Evolutionary conservation across 2,888 invertebrate genomes (phyloP).

Genomic region (Macropis europaea): DNA sequence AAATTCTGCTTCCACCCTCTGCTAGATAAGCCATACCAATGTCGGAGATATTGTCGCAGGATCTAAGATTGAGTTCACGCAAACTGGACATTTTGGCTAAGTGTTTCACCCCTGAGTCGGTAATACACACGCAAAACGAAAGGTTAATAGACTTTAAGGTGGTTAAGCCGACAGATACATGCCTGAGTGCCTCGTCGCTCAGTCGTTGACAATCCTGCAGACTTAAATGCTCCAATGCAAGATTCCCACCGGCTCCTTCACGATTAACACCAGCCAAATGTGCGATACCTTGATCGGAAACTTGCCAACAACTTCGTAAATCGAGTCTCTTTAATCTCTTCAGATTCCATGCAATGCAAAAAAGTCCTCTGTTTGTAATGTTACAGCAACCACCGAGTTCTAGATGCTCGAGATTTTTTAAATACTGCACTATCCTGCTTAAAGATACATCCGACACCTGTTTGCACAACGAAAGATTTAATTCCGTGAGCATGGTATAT

Average conservation of each 20-base stretch:
- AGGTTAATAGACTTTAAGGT: slow-evolving; percentile 93
- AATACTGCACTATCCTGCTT: slow-evolving; percentile 90
- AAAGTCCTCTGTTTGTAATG: slow-evolving; percentile 92
- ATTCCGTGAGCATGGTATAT: slow-evolving; percentile 87
- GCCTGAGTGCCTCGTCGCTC: slow-evolving; percentile 93
- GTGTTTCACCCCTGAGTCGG: slow-evolving; percentile 95
- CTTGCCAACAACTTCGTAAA: slow-evolving; percentile 94
- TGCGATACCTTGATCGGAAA: slow-evolving; percentile 94
- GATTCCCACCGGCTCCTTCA: slow-evolving; percentile 85
- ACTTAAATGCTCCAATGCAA: slow-evolving; percentile 90
- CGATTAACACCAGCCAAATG: slow-evolving; percentile 89
- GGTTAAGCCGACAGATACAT: slow-evolving; percentile 89
- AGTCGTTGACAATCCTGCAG: slow-evolving; percentile 97
- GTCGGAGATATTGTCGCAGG: slow-evolving; percentile 96
- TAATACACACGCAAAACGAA: slow-evolving; percentile 96
- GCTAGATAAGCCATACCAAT: slow-evolving; percentile 95
- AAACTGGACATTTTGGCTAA: slow-evolving; percentile 91
- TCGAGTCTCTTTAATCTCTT: slow-evolving; percentile 92
- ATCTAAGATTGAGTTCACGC: slow-evolving; percentile 92
- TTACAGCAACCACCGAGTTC: slow-evolving; percentile 96
- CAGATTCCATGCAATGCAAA: slow-evolving; percentile 93
- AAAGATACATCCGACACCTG: slow-evolving; percentile 96
- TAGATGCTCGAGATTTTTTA: slow-evolving; percentile 92
- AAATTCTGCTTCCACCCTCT: slow-evolving; percentile 91
- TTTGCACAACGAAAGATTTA: slow-evolving; percentile 95